Conservation (phyloP, 2,888 invertebrate genomes). For the Morpho achilles region DNA sequence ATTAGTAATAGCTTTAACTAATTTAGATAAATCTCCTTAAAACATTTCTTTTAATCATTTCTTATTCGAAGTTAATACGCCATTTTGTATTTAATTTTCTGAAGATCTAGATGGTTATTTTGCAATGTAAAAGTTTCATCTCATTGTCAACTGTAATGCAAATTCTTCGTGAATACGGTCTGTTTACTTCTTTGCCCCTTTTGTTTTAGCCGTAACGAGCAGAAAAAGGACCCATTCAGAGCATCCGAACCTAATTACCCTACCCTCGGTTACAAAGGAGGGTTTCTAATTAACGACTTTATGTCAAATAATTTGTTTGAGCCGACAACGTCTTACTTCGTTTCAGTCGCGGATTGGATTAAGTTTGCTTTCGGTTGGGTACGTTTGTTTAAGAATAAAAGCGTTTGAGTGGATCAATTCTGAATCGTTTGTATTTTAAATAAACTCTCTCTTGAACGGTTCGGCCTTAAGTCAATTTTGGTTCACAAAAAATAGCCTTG, state of each 20-base stretch:
- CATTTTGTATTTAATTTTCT: slow-evolving; percentile 2
- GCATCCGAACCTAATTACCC: slow-evolving; percentile 77
- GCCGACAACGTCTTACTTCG: slow-evolving; percentile 64
- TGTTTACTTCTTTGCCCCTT: slow-evolving; percentile 72
- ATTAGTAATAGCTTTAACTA: too few species aligned
- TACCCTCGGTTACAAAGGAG: slow-evolving; percentile 69
- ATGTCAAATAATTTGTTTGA: slow-evolving; percentile 79
- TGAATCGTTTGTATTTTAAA: slow-evolving; percentile 31
- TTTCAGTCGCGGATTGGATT: slow-evolving; percentile 66
- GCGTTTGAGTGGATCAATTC: slow-evolving; percentile 46
- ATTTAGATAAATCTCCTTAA: too few species aligned
- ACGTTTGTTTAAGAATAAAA: slow-evolving; percentile 58
- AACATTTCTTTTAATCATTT: background rate
- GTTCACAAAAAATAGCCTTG: background rate
- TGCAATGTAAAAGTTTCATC: slow-evolving; percentile 32
- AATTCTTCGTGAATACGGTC: slow-evolving; percentile 67
- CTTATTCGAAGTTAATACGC: background rate
- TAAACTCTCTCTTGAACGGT: slow-evolving; percentile 4
- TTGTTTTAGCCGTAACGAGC: slow-evolving; percentile 76
- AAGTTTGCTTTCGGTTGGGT: slow-evolving; percentile 58
- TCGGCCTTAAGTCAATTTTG: background rate
- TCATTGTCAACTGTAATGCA: slow-evolving; percentile 63
- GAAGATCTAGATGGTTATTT: slow-evolving; percentile 15
- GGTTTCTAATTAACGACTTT: slow-evolving; percentile 79
- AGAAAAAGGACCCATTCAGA: slow-evolving; percentile 77